A percentile compares a stretch with the other conserved stretches of the same genome.
Evolutionary conservation across 2,113 vertebrate genomes (phyloP).

Genomic region (Amphiprion percula): DNA sequence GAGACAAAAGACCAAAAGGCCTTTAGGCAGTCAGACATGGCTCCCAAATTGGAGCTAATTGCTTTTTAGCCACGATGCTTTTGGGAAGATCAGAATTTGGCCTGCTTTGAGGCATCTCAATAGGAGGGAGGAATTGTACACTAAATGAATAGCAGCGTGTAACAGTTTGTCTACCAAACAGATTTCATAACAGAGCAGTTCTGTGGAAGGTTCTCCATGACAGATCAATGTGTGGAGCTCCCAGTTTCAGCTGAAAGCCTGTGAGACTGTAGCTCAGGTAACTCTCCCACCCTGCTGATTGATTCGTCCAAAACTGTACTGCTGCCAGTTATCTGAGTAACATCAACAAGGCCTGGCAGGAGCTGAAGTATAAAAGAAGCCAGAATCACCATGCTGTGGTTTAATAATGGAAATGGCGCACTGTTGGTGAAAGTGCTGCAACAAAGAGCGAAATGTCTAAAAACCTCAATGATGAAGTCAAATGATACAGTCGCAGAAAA

Average conservation of each 20-base stretch:
- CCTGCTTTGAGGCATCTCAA: slow-evolving; percentile 23
- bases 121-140: not conserved
- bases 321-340: slow-evolving; percentile 36
- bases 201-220: slow-evolving; percentile 17
- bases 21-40: slow-evolving; percentile 57
- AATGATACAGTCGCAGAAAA: no score
- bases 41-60: slow-evolving; percentile 71
- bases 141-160: slow-evolving; percentile 25
- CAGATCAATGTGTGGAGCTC: slow-evolving; percentile 32
- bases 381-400: not conserved
- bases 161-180: slow-evolving; percentile 27
- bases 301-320: slow-evolving; percentile 37
- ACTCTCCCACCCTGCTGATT: slow-evolving; percentile 35
- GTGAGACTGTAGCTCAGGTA: slow-evolving; percentile 42
- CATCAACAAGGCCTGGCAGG: slow-evolving; percentile 19
- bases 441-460: no score
- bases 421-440: no score
- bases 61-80: slow-evolving; percentile 52
- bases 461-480: no score
- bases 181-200: slow-evolving; percentile 59
- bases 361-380: slow-evolving; percentile 3
- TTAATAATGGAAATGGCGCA: no score
- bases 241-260: slow-evolving; percentile 23
- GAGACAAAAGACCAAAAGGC: slow-evolving; percentile 59
- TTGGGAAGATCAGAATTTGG: slow-evolving; percentile 59